Percentiles rank a stretch among this genome's conserved stretches.
Evolutionary conservation across 2,113 vertebrate genomes (phyloP).

Genomic region (Zootoca vivipara): DNA sequence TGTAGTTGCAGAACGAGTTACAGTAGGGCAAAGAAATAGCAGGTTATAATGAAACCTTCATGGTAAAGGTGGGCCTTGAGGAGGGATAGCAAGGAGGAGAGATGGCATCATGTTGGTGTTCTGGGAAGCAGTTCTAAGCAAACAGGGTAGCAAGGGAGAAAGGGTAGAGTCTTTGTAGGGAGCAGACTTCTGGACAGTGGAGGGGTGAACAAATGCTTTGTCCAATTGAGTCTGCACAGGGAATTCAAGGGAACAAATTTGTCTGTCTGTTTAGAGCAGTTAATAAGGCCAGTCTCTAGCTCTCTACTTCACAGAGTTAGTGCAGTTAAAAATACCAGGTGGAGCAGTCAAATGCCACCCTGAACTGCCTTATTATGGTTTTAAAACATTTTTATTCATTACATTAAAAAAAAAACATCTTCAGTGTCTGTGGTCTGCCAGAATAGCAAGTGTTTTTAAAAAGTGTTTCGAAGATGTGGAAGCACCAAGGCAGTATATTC

Average conservation of each 20-base stretch:
- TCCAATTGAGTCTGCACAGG: not conserved
- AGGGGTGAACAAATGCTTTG: not conserved
- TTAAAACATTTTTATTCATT: too few species aligned
- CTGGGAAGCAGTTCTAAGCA: not conserved
- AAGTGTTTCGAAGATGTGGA: not conserved
- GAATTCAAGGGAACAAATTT: not conserved
- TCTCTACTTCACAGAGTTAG: not conserved
- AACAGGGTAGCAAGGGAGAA: not conserved
- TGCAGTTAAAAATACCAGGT: not conserved
- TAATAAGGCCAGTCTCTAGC: not conserved
- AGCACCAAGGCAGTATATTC: not conserved
- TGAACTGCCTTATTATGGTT: not conserved
- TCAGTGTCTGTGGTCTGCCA: not conserved
- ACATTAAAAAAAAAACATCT: too few species aligned
- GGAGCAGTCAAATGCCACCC: not conserved
- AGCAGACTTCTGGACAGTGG: not conserved
- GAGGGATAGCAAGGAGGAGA: not conserved
- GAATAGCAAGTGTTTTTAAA: not conserved
- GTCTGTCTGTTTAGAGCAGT: rapidly evolving
- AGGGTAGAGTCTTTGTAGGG: not conserved
- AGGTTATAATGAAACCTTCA: not conserved
- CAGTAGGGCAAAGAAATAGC: not conserved
- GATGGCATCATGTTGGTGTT: not conserved
- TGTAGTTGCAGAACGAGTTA: not conserved
- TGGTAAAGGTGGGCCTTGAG: not conserved